Conservation (phyloP, 2,888 invertebrate species). For the Itoplectis maculator region DNA sequence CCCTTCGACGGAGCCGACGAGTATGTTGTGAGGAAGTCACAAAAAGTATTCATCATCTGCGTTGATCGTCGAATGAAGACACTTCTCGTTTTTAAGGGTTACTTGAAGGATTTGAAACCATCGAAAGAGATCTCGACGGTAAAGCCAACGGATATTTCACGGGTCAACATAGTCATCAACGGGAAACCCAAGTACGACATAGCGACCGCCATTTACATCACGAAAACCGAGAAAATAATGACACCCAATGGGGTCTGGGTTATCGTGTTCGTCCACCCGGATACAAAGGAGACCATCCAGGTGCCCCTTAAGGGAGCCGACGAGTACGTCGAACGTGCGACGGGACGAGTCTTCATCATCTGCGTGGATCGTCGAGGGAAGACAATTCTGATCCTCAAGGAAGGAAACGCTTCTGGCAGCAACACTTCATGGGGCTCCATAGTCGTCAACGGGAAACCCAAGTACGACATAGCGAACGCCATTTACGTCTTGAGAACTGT, state of each 20-base stretch:
- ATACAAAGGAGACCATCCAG: not conserved
- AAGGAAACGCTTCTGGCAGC: too few species aligned
- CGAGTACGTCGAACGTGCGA: conserved; percentile 12
- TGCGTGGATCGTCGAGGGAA: conserved; percentile 20
- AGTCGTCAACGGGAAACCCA: not conserved
- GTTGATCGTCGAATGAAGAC: conserved; percentile 22
- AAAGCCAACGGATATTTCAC: not conserved
- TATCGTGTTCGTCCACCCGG: conserved; percentile 21
- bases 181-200: not conserved
- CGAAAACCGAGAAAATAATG: not conserved
- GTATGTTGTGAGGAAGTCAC: conserved; percentile 2
- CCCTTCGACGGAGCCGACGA: not conserved
- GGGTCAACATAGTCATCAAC: not conserved
- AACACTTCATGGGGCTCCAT: conserved; percentile 12
- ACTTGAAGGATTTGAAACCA: not conserved
- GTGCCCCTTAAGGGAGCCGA: not conserved
- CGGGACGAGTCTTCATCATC: conserved; percentile 17
- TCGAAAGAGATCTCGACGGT: not conserved
- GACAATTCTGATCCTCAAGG: conserved; percentile 36
- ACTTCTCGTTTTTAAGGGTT: conserved; percentile 8
- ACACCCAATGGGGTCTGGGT: not conserved
- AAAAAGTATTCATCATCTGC: conserved; percentile 16
- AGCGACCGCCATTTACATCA: conserved; percentile 4
- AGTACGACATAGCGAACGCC: conserved; percentile 10
- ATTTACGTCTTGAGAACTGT: not conserved